These are phyloP conservation scores for Sminthurinus aureus DNA, from an alignment of 2,888 invertebrate genomes.

Conservation along the genomic window DNA sequence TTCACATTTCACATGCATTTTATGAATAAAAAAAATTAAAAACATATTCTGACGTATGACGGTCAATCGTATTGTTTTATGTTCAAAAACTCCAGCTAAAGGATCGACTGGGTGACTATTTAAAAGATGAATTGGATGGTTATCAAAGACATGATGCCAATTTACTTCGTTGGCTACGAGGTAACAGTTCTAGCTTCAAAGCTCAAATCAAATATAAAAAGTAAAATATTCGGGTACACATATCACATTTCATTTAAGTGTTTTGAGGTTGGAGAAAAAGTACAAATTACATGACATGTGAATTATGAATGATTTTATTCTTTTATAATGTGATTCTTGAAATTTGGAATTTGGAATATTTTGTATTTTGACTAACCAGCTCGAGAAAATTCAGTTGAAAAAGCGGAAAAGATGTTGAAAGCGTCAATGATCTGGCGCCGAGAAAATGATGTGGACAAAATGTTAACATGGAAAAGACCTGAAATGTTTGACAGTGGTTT, in stretches of 20 bases:
- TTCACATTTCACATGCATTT: background rate
- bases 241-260: too few relatives aligned
- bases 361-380: slow-evolving; percentile 11
- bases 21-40: background rate
- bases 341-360: background rate
- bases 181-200: slow-evolving; percentile 5
- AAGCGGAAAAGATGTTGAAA: slow-evolving; percentile 26
- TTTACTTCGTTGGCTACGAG: slow-evolving; percentile 24
- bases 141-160: slow-evolving; percentile 31
- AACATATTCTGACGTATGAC: too few relatives aligned
- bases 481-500: background rate
- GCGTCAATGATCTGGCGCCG: slow-evolving; percentile 24
- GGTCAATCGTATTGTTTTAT: background rate
- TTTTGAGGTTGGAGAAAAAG: too few relatives aligned
- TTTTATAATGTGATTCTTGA: too few relatives aligned
- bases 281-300: too few relatives aligned
- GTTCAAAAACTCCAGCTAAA: slow-evolving; percentile 6
- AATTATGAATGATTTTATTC: background rate
- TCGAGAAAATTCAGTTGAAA: slow-evolving; percentile 24
- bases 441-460: slow-evolving; percentile 30
- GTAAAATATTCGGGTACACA: too few relatives aligned
- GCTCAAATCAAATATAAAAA: background rate
- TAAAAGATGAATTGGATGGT: slow-evolving; percentile 21
- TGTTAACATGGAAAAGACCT: slow-evolving; percentile 20
- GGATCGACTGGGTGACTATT: slow-evolving; percentile 13